phyloP scores from a whole-genome alignment of 2,797 vertebrate genomes.

The Apogon talboti region DNA sequence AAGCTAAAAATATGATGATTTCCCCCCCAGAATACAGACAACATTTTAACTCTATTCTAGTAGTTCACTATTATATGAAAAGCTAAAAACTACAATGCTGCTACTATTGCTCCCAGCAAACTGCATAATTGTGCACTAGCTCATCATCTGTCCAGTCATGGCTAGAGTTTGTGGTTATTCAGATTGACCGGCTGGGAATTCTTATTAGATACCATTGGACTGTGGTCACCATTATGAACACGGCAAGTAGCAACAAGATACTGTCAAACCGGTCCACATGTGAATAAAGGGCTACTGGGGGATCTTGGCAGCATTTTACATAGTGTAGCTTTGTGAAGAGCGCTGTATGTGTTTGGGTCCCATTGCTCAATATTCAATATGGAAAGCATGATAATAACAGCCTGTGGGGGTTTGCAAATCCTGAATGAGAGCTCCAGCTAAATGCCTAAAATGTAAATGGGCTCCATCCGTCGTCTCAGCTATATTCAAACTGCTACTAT shows the following conservation, averaged over 20 bases:
- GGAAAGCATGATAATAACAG: constrained; percentile 2
- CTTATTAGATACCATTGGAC: not conserved
- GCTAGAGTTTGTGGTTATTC: constrained; percentile 3
- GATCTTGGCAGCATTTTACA: not conserved
- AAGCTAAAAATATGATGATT: not conserved
- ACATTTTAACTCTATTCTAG: not conserved
- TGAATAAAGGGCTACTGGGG: not conserved
- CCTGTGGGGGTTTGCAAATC: constrained; percentile 1
- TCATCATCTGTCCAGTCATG: constrained; percentile 12
- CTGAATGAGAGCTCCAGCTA: constrained; percentile 3
- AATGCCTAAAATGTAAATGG: constrained; percentile 46
- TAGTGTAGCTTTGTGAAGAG: not conserved
- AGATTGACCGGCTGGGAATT: constrained; percentile 15
- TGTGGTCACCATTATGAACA: constrained; percentile 11
- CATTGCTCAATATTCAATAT: not conserved
- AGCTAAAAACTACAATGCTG: no score
- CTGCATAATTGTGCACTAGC: not conserved
- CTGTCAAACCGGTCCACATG: constrained; percentile 3
- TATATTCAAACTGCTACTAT: constrained; percentile 5
- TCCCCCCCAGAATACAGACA: not conserved
- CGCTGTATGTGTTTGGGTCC: not conserved
- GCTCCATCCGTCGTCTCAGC: constrained; percentile 21
- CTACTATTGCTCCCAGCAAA: not conserved
- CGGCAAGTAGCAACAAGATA: not conserved
- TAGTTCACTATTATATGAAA: not conserved